These are phyloP conservation scores for Notoglanidium macrostoma DNA, from an alignment of 2,797 vertebrate species.

Conservation along the genomic window DNA sequence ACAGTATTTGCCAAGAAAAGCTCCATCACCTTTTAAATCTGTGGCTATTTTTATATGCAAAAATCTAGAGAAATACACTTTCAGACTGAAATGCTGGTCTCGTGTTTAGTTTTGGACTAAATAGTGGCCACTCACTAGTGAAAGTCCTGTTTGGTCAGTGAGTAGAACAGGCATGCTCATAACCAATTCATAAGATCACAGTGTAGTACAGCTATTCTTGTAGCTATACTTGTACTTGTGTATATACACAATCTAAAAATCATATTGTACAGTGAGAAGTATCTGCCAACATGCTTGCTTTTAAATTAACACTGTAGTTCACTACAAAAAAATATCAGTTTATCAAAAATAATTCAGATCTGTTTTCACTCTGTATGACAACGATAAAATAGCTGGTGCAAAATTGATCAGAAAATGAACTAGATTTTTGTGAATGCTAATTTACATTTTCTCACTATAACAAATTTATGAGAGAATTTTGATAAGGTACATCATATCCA, in stretches of 20 bases:
- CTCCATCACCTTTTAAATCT: constrained; percentile 12
- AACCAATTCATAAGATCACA: constrained; percentile 14
- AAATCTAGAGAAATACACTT: neutral
- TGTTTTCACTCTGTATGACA: constrained; percentile 21
- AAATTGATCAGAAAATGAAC: constrained; percentile 10
- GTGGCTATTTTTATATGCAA: neutral
- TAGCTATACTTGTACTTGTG: no score
- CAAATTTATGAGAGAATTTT: constrained; percentile 4
- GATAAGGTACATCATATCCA: neutral
- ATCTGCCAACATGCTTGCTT: constrained; percentile 6
- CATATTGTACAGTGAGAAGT: constrained; percentile 8
- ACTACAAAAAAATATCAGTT: constrained; percentile 48
- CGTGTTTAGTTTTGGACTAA: neutral
- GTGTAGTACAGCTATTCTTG: neutral
- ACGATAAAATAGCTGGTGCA: constrained; percentile 28
- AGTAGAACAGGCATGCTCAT: neutral
- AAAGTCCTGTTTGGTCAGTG: constrained; percentile 14
- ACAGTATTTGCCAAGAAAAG: constrained; percentile 40
- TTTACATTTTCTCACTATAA: constrained; percentile 32
- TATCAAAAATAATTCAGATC: constrained; percentile 34
- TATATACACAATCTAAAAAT: constrained; percentile 3
- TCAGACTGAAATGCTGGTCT: constrained; percentile 5
- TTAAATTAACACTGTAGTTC: constrained; percentile 54
- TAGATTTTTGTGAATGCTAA: neutral
- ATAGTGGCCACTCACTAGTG: neutral